Base-by-base conservation (phyloP, 1,140 invertebrate species). In the Panulirus ornatus region DNA sequence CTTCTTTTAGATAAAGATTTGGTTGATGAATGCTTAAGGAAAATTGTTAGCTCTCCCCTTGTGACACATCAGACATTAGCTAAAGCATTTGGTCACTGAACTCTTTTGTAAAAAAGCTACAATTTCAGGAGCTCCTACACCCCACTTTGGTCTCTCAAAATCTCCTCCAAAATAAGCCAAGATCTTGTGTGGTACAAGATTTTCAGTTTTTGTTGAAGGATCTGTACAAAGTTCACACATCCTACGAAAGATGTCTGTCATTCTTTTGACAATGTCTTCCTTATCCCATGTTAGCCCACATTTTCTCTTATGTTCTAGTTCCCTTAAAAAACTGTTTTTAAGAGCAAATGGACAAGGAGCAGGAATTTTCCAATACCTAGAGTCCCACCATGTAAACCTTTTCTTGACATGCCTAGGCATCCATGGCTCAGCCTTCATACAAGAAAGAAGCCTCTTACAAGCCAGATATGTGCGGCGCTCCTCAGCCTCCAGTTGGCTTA, bases 131-230 rank as follows among this genome's bases (percentile, higher is more conserved):
- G 79, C 79, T 54, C 79, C 79, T 2, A 22, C 30, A 19, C 79
- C 51, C 27, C 34, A 2, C 54, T 83, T 83, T 1, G 54, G 54
- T 27, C 79, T 30, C 54, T 83, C 79, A 83, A 36, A 83, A 19
- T 83, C 8, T 83, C 79, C 79, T 38, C 79, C 79, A 38, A 83
- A 83, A 34, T 63, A 83, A 38, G 79, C 79, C 63, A 14, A 38
- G 2, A 58, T 36, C 63, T 83, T 83, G n/a, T 30, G 19, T 36
- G 79, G 54, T 6, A 79, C 27, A 14, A 42, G 42, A 16, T 22
- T 19, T 16, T 75, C 36, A 42, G 34, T 0, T 9, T 27, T n/a
- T 22, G 71, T 75, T 38, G 34, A 1, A 27, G 76, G 40, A 47
- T 79, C 76, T 27, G 22, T 51, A 3, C 9, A 30, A 2, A 30